Evolutionary conservation across 2,113 vertebrate species (phyloP).

Genomic region (Podiceps cristatus): DNA sequence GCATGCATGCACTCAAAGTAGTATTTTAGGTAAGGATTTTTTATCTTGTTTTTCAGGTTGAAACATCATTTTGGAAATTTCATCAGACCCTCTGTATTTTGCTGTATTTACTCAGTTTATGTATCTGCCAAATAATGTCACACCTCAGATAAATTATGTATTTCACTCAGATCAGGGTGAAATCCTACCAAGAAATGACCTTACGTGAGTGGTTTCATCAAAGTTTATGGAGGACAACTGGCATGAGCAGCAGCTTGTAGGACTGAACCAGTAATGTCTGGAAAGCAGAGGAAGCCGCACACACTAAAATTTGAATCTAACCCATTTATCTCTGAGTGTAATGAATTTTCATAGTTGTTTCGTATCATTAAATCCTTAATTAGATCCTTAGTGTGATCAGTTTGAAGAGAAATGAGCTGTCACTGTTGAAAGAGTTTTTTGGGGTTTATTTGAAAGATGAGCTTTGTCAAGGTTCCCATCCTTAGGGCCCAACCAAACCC

Average conservation of each 20-base stretch:
- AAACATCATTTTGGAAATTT: neutral
- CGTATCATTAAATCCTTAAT: neutral
- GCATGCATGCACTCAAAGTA: neutral
- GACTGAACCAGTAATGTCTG: neutral
- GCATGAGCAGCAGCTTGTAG: neutral
- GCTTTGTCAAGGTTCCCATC: neutral
- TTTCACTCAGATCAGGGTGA: neutral
- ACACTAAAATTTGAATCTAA: neutral
- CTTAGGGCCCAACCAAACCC: neutral
- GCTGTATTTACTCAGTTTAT: neutral
- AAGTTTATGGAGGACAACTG: neutral
- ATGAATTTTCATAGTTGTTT: neutral
- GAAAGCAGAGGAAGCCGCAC: neutral
- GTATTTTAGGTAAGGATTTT: neutral
- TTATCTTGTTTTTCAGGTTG: neutral
- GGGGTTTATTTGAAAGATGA: neutral
- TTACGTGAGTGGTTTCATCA: neutral
- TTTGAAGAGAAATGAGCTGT: neutral
- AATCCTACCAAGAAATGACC: neutral
- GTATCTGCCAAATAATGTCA: neutral
- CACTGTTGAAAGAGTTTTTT: neutral
- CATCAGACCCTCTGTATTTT: conserved; percentile 27
- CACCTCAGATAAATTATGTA: neutral
- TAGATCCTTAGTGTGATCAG: neutral
- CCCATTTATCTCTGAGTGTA: neutral